Evolutionary conservation across 2,113 vertebrate genomes (phyloP).

Genomic region (Platysternon megacephalum): DNA sequence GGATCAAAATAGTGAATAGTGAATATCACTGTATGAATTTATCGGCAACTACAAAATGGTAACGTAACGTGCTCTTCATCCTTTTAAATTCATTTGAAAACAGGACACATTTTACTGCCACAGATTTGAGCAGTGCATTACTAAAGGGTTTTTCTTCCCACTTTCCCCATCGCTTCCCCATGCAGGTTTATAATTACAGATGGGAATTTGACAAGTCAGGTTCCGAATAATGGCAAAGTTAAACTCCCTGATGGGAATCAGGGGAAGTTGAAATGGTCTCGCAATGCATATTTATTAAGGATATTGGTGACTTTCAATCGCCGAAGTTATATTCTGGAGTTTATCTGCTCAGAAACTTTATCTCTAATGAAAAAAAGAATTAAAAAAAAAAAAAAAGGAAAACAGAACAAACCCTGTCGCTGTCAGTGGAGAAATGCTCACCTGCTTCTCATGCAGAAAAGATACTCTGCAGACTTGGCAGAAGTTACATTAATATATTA

Average conservation of each 20-base stretch:
- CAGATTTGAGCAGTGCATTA: not conserved
- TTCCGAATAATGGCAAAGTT: conserved; percentile 59
- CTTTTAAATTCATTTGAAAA: conserved; percentile 34
- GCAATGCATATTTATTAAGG: conserved; percentile 57
- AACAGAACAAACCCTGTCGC: not conserved
- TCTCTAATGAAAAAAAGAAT: conserved; percentile 27
- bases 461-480: not conserved
- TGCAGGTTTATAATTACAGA: conserved; percentile 55
- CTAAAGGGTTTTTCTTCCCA: not conserved
- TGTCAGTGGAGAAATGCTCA: not conserved
- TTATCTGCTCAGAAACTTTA: conserved; percentile 25
- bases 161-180: fast-evolving
- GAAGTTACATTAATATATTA: not conserved
- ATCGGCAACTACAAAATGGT: not conserved
- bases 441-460: not conserved
- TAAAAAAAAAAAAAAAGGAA: not conserved
- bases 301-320: conserved; percentile 45
- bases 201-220: conserved; percentile 52
- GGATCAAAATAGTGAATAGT: not conserved
- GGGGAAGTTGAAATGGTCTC: conserved; percentile 24
- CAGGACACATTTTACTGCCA: not conserved
- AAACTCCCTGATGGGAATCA: conserved; percentile 52
- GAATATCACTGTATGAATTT: not conserved
- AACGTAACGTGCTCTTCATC: not conserved
- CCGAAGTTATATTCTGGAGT: conserved; percentile 10